Conservation (phyloP, 1,140 invertebrate species). For the Bombus cullumanus region DNA sequence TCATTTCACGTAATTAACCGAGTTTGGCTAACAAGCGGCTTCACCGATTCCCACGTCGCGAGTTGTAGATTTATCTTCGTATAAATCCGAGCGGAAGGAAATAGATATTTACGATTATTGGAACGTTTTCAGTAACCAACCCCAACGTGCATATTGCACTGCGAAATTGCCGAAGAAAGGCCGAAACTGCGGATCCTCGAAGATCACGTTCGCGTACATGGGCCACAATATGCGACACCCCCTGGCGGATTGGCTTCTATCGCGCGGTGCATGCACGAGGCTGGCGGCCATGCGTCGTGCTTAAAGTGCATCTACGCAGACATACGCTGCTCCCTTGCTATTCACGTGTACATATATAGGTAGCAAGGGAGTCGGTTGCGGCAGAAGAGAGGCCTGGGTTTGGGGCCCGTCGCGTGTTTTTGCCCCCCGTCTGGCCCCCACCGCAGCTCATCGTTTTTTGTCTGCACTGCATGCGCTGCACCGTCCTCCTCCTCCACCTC, state of each 20-base stretch:
- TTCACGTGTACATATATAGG: constrained; percentile 1
- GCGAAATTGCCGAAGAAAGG: background rate
- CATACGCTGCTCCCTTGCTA: background rate
- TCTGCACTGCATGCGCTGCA: constrained; percentile 74
- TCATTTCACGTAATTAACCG: too few relatives aligned
- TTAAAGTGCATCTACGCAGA: constrained; percentile 51
- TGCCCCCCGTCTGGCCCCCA: constrained; percentile 78
- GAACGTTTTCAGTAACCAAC: too few relatives aligned
- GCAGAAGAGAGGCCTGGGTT: constrained; percentile 64
- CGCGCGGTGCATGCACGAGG: constrained; percentile 47
- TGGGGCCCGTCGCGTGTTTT: constrained; percentile 79
- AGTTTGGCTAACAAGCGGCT: too few relatives aligned
- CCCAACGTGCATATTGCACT: too few relatives aligned
- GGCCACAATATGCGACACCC: constrained; percentile 30
- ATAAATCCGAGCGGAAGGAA: too few relatives aligned
- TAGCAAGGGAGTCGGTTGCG: constrained; percentile 48
- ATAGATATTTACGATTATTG: too few relatives aligned
- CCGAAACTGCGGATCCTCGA: background rate
- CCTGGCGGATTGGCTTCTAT: constrained; percentile 18
- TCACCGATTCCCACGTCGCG: too few relatives aligned
- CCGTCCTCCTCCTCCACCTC: constrained; percentile 26
- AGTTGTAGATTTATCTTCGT: too few relatives aligned
- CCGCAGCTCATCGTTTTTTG: constrained; percentile 78
- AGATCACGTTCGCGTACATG: background rate
- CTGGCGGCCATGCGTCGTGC: constrained; percentile 49